These are phyloP conservation scores for Hyposoter didymator DNA, from an alignment of 2,888 invertebrate genomes.

Conservation along the genomic window DNA sequence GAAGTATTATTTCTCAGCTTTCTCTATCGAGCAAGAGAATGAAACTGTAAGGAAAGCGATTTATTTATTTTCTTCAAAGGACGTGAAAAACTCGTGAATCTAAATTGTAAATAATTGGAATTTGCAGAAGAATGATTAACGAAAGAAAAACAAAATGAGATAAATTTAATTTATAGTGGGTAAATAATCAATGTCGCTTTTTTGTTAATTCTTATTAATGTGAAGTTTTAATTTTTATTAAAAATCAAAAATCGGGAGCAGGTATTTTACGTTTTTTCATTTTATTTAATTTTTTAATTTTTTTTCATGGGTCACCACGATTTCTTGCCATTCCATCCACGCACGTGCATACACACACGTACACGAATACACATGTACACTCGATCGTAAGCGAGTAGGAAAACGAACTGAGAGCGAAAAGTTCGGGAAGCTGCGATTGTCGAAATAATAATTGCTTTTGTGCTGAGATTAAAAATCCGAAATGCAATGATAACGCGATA, in stretches of 20 bases:
- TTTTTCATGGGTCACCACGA: constrained; percentile 30
- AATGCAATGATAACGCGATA: not conserved
- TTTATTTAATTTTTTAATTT: not conserved
- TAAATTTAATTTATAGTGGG: constrained; percentile 66
- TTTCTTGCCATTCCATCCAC: constrained; percentile 63
- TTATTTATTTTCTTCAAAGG: constrained; percentile 21
- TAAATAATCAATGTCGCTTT: constrained; percentile 65
- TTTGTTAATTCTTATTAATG: constrained; percentile 72
- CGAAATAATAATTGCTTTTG: not conserved
- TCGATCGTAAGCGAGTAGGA: not conserved
- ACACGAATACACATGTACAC: constrained; percentile 27
- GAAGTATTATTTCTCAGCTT: constrained; percentile 57
- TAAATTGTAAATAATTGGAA: constrained; percentile 69
- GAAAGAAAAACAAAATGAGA: constrained; percentile 31
- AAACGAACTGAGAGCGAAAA: not conserved
- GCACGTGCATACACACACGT: constrained; percentile 13
- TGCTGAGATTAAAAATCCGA: not conserved
- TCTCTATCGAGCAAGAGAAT: constrained; percentile 53
- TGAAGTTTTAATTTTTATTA: constrained; percentile 79
- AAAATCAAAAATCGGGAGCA: constrained; percentile 72
- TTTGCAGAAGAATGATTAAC: constrained; percentile 53
- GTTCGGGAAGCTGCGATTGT: not conserved
- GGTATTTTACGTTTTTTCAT: constrained; percentile 65
- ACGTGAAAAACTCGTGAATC: constrained; percentile 42
- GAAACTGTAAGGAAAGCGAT: constrained; percentile 58